A percentile compares a stretch with the other conserved stretches of the same genome.
Evolutionary conservation across 2,888 invertebrate genomes (phyloP).

Genomic region (Synergus itoensis): DNA sequence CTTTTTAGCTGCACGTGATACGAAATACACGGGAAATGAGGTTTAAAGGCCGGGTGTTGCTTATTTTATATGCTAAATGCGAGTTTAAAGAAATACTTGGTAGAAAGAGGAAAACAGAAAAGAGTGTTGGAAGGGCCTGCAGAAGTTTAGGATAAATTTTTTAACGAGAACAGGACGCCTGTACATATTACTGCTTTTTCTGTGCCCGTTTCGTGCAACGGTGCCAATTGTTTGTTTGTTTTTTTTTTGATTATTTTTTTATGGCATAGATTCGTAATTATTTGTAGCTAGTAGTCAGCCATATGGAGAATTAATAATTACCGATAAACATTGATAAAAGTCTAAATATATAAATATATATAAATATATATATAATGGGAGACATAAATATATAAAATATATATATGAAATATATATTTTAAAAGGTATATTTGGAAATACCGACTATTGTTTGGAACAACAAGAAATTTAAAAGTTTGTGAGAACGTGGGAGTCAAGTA

Average conservation of each 20-base stretch:
- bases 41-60: slow-evolving; percentile 10
- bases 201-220: background rate
- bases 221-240: slow-evolving; percentile 34
- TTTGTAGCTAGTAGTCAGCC: slow-evolving; percentile 71
- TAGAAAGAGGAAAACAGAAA: slow-evolving; percentile 5
- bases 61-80: slow-evolving; percentile 24
- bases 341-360: slow-evolving; percentile 58
- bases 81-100: slow-evolving; percentile 6
- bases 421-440: slow-evolving; percentile 70
- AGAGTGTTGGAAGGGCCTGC: slow-evolving; percentile 11
- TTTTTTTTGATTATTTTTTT: slow-evolving; percentile 35
- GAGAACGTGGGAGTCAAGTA: slow-evolving; percentile 49
- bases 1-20: slow-evolving; percentile 26
- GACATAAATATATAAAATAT: slow-evolving; percentile 51
- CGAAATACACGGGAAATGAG: slow-evolving; percentile 9
- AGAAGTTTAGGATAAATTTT: slow-evolving; percentile 33
- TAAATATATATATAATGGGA: slow-evolving; percentile 67
- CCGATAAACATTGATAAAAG: slow-evolving; percentile 69
- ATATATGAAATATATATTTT: slow-evolving; percentile 69
- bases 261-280: slow-evolving; percentile 28
- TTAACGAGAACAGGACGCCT: slow-evolving; percentile 5
- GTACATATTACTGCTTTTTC: slow-evolving; percentile 34
- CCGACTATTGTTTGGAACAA: slow-evolving; percentile 65
- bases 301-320: slow-evolving; percentile 73
- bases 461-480: slow-evolving; percentile 53